Evolutionary conservation across 1,140 invertebrate genomes (phyloP).

Genomic region (Drosophila santomea): DNA sequence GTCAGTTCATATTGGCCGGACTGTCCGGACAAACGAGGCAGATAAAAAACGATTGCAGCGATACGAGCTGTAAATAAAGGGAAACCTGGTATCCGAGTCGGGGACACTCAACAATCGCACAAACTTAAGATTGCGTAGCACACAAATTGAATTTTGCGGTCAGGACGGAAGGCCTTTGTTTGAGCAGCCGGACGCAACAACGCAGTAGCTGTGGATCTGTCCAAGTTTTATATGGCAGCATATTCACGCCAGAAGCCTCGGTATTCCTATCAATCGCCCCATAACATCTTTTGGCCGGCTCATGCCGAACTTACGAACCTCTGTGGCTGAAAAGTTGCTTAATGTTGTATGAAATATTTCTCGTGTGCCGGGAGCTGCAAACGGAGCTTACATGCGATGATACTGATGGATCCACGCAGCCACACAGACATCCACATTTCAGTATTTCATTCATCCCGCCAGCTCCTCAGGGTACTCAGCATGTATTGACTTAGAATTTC

Average conservation of each 20-base stretch:
- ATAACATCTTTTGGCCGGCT: slow-evolving; percentile 50
- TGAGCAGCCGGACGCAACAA: slow-evolving; percentile 3
- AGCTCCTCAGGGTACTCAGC: slow-evolving; percentile 38
- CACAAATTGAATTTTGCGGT: slow-evolving; percentile 65
- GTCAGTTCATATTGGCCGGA: slow-evolving; percentile 2
- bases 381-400: background rate
- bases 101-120: slow-evolving; percentile 11
- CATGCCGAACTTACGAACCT: slow-evolving; percentile 53
- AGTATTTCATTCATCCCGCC: background rate
- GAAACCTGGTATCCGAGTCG: slow-evolving; percentile 14
- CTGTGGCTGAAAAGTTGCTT: slow-evolving; percentile 47
- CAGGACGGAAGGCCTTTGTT: slow-evolving; percentile 22
- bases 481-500: slow-evolving; percentile 56
- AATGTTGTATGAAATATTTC: slow-evolving; percentile 56
- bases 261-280: slow-evolving; percentile 55
- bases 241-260: slow-evolving; percentile 62
- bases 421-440: background rate
- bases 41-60: slow-evolving; percentile 61
- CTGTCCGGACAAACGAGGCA: slow-evolving; percentile 22
- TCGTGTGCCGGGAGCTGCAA: background rate
- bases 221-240: slow-evolving; percentile 63
- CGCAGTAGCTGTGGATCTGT: slow-evolving; percentile 5
- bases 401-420: slow-evolving; percentile 43
- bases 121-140: slow-evolving; percentile 31
- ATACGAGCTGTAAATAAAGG: slow-evolving; percentile 40